Percentiles rank a stretch among this genome's conserved stretches.
Conservation (phyloP, 1,140 invertebrate species). For the Chelonus insularis region DNA sequence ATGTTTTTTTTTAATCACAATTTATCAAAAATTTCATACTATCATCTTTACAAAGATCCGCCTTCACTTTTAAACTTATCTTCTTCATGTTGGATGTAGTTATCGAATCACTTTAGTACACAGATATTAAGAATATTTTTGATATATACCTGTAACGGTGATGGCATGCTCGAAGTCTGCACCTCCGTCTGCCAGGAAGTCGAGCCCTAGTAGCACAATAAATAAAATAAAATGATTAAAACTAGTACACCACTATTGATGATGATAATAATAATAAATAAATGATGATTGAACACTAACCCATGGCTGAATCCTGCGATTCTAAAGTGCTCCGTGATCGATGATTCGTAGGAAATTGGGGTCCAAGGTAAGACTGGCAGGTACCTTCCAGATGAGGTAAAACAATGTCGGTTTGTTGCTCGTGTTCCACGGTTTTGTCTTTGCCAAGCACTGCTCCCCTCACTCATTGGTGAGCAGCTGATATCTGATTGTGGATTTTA, state of each 20-base stretch:
- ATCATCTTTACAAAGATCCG: too few relatives aligned
- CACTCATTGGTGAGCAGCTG: conserved; percentile 46
- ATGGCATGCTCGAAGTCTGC: conserved; percentile 73
- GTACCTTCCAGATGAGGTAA: conserved; percentile 27
- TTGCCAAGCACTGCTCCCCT: conserved; percentile 35
- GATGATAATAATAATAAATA: conserved; percentile 12
- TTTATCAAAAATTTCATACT: too few relatives aligned
- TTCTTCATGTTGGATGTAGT: too few relatives aligned
- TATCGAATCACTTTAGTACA: too few relatives aligned
- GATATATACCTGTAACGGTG: conserved; percentile 66
- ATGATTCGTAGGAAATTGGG: conserved; percentile 17
- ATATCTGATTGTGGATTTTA: conserved; percentile 38
- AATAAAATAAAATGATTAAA: too few relatives aligned
- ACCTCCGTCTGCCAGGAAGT: conserved; percentile 70
- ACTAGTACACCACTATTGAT: background rate
- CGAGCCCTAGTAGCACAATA: too few relatives aligned
- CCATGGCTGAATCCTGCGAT: conserved; percentile 37
- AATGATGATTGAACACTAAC: conserved; percentile 26
- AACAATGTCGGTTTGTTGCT: conserved; percentile 40
- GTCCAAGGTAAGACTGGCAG: conserved; percentile 12
- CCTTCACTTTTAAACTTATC: too few relatives aligned
- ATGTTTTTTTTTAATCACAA: too few relatives aligned
- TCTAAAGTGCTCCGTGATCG: conserved; percentile 32
- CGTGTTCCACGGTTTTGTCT: conserved; percentile 43
- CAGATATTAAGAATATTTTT: background rate